phyloP scores from a whole-genome alignment of 1,140 invertebrate genomes.

The Lysiphlebus fabarum region DNA sequence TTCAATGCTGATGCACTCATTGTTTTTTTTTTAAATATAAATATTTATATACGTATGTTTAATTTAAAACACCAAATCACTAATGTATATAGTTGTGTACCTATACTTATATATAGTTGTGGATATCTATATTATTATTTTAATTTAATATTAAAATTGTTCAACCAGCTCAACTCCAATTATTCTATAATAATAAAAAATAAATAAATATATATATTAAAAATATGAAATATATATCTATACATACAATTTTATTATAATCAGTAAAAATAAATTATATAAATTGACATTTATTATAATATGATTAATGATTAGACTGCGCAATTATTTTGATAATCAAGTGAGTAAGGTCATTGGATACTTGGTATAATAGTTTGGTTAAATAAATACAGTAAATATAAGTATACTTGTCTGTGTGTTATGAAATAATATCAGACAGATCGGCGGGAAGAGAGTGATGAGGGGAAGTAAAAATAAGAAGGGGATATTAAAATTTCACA shows the following conservation, averaged over 20 bases:
- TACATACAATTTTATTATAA: no score
- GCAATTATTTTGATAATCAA: background rate
- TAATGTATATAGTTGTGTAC: no score
- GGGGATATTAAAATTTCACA: constrained; percentile 20
- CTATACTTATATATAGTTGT: no score
- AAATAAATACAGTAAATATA: background rate
- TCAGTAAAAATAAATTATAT: background rate
- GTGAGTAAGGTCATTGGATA: constrained; percentile 1
- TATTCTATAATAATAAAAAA: no score
- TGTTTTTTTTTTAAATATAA: constrained; percentile 13
- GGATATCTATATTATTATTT: no score
- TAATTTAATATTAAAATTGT: no score
- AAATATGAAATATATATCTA: no score
- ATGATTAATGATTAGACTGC: no score
- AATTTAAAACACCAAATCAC: background rate
- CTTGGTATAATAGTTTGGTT: no score
- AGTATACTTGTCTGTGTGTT: background rate
- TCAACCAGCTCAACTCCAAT: no score
- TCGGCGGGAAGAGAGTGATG: constrained; percentile 21
- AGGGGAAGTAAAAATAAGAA: constrained; percentile 32
- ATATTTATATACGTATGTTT: background rate
- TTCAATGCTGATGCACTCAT: constrained; percentile 48
- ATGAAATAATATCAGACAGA: constrained; percentile 5
- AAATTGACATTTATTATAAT: background rate
- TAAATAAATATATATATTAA: no score